Evolutionary conservation across 2,888 invertebrate species (phyloP), one percentile per base, ranked within the genome.

Genomic region (Eupithecia subfuscata): DNA sequence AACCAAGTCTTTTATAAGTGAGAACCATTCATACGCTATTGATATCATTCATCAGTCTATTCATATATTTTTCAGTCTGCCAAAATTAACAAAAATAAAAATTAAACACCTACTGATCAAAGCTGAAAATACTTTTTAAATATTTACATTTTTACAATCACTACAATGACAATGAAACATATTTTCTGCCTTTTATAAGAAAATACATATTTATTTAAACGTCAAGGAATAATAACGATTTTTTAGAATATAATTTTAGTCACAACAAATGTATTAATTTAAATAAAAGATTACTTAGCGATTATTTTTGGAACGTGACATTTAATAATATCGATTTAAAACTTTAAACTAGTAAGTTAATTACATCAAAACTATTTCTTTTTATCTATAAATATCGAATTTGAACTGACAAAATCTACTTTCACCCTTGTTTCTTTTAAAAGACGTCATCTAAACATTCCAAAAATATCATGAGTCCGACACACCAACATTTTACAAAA

Each of bases 31-130:
- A 76, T 71, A 70, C 77, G 40, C 48, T 69, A 48, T 64, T 69
- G 63, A 64, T 64, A 64, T 34, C 64, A 64, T 78, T 77, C 80
- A 75, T 80, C 80, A 81, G 81, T 81, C 80, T 81, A 81, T 79
- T 79, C 45, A 75, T 73, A 79, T 22, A 43, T 78, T 69, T 73
- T 68, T 81, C 81, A 81, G 81, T 81, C 81, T 81, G 80, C 76
- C 80, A 75, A 77, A 79, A 79, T 74, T 76, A 80, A 77, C 75
- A 74, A 79, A 75, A 70, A 60, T 71, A 68, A 78, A 75, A 70
- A 79, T 56, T 72, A 78, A 77, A 77, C 63, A 73, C 9, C 74
- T 72, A 73, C 16, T 64, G 73, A 68, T 73, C 70, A 67, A 77
- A 77, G 73, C 73, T 69, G 45, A 70, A 69, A 40, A 68, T 48